Base-by-base conservation (phyloP, 2,888 invertebrate species). In the Macrostomum cliftonense region DNA sequence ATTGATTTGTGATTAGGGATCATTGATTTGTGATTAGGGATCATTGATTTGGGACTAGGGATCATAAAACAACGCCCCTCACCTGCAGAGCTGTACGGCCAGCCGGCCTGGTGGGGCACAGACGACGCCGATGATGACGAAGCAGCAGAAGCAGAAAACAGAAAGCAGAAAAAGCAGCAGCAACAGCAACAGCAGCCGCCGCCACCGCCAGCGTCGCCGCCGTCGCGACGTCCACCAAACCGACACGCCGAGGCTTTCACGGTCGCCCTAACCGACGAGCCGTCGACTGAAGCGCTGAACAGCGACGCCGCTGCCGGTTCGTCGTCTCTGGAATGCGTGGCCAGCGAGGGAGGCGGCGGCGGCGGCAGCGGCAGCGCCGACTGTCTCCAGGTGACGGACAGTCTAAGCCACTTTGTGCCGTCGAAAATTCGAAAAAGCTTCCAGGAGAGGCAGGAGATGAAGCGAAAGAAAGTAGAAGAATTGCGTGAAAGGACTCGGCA, bases 41-140 rank as follows among this genome's bases (percentile, higher is more conserved):
- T 9, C 9, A 28, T 4, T 7, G 4, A 7, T 28, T 9, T 28
- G 28, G 9, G 28, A 28, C 9, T 28, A 7, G 28, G 28, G 28
- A 28, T 28, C n/a, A n/a, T n/a, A n/a, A n/a, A n/a, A n/a, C n/a
- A n/a, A n/a, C n/a, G n/a, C n/a, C n/a, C n/a, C n/a, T n/a, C n/a
- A 28, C 28, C 9, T 9, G 5, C 44, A 43, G 44, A 43, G 11
- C 20, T 43, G 4, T 43, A 43, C 44, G 44, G 44, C 14, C 44
- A 43, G 44, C 44, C 44, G 5, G 21, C 4, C 20, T 43, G 44
- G 44, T 43, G 44, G 44, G 44, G 44, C 14, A 28, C 17, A 2
- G 21, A 16, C 20, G 44, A 43, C 20, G 44, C 20, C 14, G 44
- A 43, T 43, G 16, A 20, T 5, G 17, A 43, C 4, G 4, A 9